A percentile compares a stretch with the other conserved stretches of the same genome.
Conservation (phyloP, 2,797 vertebrate genomes). For the Argya squamiceps region DNA sequence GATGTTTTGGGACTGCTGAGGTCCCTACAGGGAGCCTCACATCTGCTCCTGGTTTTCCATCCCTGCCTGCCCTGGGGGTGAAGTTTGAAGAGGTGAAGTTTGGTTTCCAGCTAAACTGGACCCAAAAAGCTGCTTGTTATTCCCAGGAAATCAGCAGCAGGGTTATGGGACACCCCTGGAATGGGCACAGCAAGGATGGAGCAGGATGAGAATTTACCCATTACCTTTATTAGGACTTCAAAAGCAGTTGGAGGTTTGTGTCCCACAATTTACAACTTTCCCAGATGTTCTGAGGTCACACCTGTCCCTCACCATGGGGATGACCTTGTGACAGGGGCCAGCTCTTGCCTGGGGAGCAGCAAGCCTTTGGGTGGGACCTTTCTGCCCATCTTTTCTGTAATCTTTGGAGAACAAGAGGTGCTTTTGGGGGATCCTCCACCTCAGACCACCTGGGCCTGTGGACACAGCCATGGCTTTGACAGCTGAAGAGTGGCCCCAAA, state of each 20-base stretch:
- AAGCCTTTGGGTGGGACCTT: not conserved
- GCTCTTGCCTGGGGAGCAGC: not conserved
- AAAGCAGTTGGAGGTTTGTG: not conserved
- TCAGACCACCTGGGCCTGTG: not conserved
- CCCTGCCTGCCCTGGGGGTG: not conserved
- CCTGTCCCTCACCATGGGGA: not conserved
- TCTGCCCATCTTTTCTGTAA: not conserved
- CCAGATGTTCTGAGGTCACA: not conserved
- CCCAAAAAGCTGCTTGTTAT: not conserved
- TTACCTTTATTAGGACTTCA: conserved; percentile 37
- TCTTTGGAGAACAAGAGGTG: not conserved
- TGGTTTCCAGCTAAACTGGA: not conserved
- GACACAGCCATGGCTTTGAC: not conserved
- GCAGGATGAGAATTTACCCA: not conserved
- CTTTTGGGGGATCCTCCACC: not conserved
- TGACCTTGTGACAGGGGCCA: fast-evolving
- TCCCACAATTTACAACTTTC: not conserved
- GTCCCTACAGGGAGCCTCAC: fast-evolving
- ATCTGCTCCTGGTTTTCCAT: not conserved
- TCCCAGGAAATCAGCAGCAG: not conserved
- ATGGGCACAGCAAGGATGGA: fast-evolving
- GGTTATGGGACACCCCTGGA: not conserved
- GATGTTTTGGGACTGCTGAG: not conserved
- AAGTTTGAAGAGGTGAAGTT: not conserved
- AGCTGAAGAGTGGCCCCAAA: not conserved